phyloP scores from a whole-genome alignment of 2,888 invertebrate species.

The Brachypalpus laphriformis region DNA sequence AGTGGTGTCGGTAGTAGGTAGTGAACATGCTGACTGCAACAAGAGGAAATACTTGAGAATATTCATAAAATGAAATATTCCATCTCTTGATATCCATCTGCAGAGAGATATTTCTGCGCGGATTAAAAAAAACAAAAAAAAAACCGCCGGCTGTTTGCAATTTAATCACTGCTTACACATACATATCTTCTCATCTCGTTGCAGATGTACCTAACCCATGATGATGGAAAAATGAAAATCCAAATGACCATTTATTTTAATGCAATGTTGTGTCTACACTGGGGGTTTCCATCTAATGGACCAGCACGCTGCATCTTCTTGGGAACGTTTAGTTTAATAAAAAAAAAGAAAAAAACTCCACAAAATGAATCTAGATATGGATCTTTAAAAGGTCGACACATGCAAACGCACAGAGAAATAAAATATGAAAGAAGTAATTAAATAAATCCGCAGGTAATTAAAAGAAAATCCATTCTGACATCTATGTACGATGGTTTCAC shows the following conservation, averaged over 20 bases:
- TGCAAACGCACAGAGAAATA: conserved; percentile 2
- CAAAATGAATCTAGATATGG: conserved; percentile 31
- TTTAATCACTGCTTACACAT: conserved; percentile 46
- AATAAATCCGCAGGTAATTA: conserved; percentile 59
- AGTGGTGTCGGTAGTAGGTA: conserved; percentile 5
- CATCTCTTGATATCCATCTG: conserved; percentile 38
- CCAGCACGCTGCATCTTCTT: conserved; percentile 17
- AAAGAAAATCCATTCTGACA: conserved; percentile 59
- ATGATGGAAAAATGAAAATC: conserved; percentile 11
- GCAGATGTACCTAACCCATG: conserved; percentile 23
- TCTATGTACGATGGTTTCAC: conserved; percentile 39
- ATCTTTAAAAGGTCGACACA: conserved; percentile 38
- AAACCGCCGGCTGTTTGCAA: conserved; percentile 28
- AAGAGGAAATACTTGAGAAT: conserved; percentile 24
- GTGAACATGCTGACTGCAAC: conserved; percentile 18
- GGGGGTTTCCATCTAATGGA: conserved; percentile 7
- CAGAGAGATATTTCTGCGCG: not conserved
- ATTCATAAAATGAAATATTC: conserved; percentile 55
- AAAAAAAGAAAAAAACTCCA: conserved; percentile 27
- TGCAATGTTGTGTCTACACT: conserved; percentile 40
- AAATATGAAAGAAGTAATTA: conserved; percentile 39
- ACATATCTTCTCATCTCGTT: conserved; percentile 29
- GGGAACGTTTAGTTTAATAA: conserved; percentile 60
- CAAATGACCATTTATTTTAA: conserved; percentile 60
- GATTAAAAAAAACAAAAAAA: not conserved